Evolutionary conservation across 1,140 invertebrate species (phyloP), one percentile per base, ranked within the genome.

Genomic region (Bactericera cockerelli): DNA sequence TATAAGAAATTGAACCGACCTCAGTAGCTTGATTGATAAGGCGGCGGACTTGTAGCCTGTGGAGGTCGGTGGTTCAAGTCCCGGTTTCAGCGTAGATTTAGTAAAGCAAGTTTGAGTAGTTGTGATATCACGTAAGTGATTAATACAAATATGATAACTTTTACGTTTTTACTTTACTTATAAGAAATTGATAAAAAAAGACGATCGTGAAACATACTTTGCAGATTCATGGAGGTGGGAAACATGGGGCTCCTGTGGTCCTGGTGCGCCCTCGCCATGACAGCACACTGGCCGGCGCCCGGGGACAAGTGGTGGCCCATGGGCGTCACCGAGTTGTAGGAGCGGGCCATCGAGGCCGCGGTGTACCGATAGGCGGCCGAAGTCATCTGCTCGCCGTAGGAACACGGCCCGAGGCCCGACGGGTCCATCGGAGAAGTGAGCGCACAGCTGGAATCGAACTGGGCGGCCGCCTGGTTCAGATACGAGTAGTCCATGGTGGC

Each of bases 281-380:
- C 67, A 24, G 65, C 64, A 16, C 63, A 62, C 13, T 58, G 59
- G 6, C 56, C 56, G n/a, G 71, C 66, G 14, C 69, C 70, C 39
- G 70, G 68, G 14, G 71, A 67, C 0, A 69, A 72, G 25, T 69
- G 69, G 59, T 67, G 74, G 6, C 64, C 70, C 2, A 72, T 71
- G 3, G 72, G 71, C 4, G 70, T 70, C 54, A 71, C 67, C 14
- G 73, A 70, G 66, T 74, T 73, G 60, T 76, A 75, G 42, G 64
- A 65, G 25, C 75, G 63, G 1, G 72, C 71, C 73, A 76, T 75
- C n/a, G 71, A 71, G 25, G 76, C 75, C 2, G 81, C 81, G 14
- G 78, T 78, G 65, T 85, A 84, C 3, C 82, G 83, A 85, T 83
- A 91, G 89, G 74, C 90, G 87, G 42, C 85, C 85, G 71, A 91